Percentiles rank a stretch among this genome's conserved stretches.
These are phyloP conservation scores for Styela clava DNA, from an alignment of 23 tunicate genomes.

Conservation along the genomic window DNA sequence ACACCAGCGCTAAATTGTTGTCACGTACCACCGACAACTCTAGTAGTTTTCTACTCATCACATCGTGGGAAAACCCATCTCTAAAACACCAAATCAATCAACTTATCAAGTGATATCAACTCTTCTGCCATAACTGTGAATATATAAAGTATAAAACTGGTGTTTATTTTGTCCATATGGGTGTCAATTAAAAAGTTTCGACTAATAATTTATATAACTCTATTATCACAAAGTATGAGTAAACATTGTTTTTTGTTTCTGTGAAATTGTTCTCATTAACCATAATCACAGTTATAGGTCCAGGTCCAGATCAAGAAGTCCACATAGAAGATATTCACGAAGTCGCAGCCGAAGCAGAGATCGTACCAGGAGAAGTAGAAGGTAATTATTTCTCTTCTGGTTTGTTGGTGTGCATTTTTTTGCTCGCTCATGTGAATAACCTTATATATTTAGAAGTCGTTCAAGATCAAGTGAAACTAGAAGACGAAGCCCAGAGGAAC, in stretches of 20 bases:
- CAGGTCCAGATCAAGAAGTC: conserved; percentile 9
- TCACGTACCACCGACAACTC: background rate
- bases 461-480: background rate
- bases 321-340: conserved; percentile 6
- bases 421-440: too few species aligned
- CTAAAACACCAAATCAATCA: background rate
- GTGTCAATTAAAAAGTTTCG: too few species aligned
- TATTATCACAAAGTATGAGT: too few species aligned
- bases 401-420: too few species aligned
- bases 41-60: background rate
- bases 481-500: background rate
- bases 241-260: too few species aligned
- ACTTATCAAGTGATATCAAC: background rate
- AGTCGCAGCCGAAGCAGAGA: conserved; percentile 22
- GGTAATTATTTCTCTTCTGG: background rate
- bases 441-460: background rate
- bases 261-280: too few species aligned
- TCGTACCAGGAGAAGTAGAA: conserved; percentile 4
- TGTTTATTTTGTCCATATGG: background rate
- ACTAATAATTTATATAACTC: background rate
- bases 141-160: background rate
- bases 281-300: background rate
- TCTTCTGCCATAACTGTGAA: background rate
- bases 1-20: background rate
- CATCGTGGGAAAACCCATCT: background rate